phyloP scores from a whole-genome alignment of 2,888 invertebrate genomes.

The Galeruca laticollis region DNA sequence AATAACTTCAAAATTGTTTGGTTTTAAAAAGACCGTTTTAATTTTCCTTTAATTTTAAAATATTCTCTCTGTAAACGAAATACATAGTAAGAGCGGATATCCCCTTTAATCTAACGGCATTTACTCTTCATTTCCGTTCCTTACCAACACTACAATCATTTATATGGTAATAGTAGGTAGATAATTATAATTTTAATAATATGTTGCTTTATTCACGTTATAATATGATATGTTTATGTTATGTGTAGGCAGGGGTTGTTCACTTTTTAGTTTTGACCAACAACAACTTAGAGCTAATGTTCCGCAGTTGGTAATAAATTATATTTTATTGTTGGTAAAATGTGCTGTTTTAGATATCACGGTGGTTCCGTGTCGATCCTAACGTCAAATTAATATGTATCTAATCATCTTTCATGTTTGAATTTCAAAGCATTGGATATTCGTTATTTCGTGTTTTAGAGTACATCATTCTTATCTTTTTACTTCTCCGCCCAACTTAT shows the following conservation, averaged over 20 bases:
- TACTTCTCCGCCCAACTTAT: no score
- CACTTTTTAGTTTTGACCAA: background rate
- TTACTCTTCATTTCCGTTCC: conserved; percentile 13
- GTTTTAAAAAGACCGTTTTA: background rate
- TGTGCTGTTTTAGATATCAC: no score
- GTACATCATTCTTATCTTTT: no score
- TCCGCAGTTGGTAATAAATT: no score
- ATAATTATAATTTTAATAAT: conserved; percentile 12
- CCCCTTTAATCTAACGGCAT: conserved; percentile 4
- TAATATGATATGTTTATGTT: conserved; percentile 3
- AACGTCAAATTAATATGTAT: no score
- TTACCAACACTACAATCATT: conserved; percentile 3
- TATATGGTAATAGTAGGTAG: conserved; percentile 16
- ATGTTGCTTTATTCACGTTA: conserved; percentile 1
- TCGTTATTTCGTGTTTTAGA: no score
- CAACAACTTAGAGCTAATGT: no score
- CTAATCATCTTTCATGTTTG: no score
- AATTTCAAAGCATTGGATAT: no score
- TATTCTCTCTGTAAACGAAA: background rate
- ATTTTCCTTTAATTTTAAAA: background rate
- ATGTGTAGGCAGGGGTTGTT: background rate
- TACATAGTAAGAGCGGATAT: background rate
- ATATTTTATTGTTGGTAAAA: no score
- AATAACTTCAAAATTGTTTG: no score
- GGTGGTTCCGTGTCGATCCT: no score